Evolutionary conservation across 2,888 invertebrate species (phyloP), one percentile per base, ranked within the genome.

Genomic region (Amblyjoppa fuscipennis): DNA sequence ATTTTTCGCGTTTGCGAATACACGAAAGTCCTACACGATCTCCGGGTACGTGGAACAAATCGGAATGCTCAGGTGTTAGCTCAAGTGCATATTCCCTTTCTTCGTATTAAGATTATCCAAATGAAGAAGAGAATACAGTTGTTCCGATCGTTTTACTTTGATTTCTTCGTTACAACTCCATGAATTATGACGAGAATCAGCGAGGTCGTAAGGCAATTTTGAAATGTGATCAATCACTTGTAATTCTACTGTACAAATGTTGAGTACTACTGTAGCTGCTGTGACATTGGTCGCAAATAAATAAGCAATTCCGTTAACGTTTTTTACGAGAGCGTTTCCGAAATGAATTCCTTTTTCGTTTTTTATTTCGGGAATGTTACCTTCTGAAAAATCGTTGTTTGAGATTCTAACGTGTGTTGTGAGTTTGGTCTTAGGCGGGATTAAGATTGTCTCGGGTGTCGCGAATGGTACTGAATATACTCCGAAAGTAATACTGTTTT

Each of bases 51-150:
- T 31, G 31, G 5, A 31, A 31, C 31, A 31, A 31, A 31, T 31
- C 31, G 31, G 31, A 31, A 31, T 31, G 5, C 13, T 71, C 7
- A 0, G 53, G 71, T 9, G 49, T 41, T 73, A n/a, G n/a, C 53
- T n/a, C 7, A 80, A 71, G 13, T 73, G 71, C 5, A 31, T 31
- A 31, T 13, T 31, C 53, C 56, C 34, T 75, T 69, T 75, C 75
- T 53, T 25, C 31, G 16, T 81, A 53, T 81, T 70, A 53, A 74
- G n/a, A 41, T 31, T n/a, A 4, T 59, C 25, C 45, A 79, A 61
- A 49, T 71, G 79, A n/a, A 80, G 34, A n/a, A 80, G 79, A 41
- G 66, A 11, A 28, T 71, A 73, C 13, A 51, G 25, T n/a, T 25
- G 64, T 7, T 64, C 41, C 28, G 68, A 80, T 68, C 80, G 64